Evolutionary conservation across 1,140 invertebrate genomes (phyloP).

Genomic region (Drosophila rhopaloa): DNA sequence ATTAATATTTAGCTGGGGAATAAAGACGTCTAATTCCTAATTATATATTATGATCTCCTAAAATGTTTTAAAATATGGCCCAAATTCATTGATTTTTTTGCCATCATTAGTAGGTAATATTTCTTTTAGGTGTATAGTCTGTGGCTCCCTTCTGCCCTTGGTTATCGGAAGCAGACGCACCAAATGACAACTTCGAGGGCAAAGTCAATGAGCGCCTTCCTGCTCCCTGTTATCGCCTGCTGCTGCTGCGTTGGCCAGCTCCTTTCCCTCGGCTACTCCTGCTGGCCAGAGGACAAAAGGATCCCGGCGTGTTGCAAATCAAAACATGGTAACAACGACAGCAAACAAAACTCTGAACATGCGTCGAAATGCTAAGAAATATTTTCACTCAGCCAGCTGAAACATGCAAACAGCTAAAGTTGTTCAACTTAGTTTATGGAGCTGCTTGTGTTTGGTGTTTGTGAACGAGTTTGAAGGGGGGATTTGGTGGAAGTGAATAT

Average conservation of each 20-base stretch:
- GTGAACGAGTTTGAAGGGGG: not conserved
- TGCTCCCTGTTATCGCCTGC: conserved; percentile 70
- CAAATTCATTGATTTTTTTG: not conserved
- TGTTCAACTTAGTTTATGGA: conserved; percentile 47
- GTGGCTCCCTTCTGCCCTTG: conserved; percentile 1
- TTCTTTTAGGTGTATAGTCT: conserved; percentile 8
- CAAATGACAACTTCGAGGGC: conserved; percentile 77
- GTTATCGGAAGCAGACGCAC: conserved; percentile 63
- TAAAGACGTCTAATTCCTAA: too few species aligned
- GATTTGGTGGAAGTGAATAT: not conserved
- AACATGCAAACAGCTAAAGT: conserved; percentile 66
- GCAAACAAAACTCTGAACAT: conserved; percentile 78
- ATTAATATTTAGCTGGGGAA: too few species aligned
- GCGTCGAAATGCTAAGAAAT: conserved; percentile 74
- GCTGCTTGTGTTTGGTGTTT: conserved; percentile 20
- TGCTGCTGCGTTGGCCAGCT: conserved; percentile 29
- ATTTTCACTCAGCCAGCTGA: conserved; percentile 55
- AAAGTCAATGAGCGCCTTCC: conserved; percentile 79
- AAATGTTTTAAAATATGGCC: too few species aligned
- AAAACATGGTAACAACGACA: conserved; percentile 77
- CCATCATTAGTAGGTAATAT: too few species aligned
- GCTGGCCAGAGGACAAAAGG: conserved; percentile 64
- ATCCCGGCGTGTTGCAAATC: conserved; percentile 78
- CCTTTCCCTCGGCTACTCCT: conserved; percentile 25
- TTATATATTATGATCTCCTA: too few species aligned